Conservation (phyloP, 2,113 vertebrate genomes). For the Thunnus maccoyii region DNA sequence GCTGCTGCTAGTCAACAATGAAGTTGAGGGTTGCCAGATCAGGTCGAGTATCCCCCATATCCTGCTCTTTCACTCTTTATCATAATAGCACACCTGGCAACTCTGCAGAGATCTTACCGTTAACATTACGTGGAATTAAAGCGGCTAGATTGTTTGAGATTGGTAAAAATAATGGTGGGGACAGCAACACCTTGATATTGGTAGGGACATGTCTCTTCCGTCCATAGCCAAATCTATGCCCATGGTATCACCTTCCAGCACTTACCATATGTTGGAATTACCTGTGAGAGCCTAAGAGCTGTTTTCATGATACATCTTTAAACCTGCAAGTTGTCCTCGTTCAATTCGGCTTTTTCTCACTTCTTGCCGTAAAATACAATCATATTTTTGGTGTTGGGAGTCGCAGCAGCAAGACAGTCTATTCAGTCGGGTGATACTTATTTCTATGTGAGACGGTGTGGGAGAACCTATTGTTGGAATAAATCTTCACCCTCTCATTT, state of each 20-base stretch:
- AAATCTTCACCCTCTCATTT: constrained; percentile 76
- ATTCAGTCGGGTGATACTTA: constrained; percentile 36
- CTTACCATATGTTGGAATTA: constrained; percentile 19
- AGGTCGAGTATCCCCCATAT: no score
- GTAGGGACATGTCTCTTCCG: no score
- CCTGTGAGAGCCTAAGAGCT: neutral
- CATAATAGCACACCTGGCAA: no score
- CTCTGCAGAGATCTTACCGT: no score
- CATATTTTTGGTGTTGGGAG: constrained; percentile 50
- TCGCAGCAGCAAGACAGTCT: constrained; percentile 26
- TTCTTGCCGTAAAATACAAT: constrained; percentile 31
- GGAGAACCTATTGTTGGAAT: constrained; percentile 77
- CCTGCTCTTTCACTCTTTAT: no score
- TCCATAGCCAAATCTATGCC: no score
- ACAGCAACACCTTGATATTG: no score
- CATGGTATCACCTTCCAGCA: constrained; percentile 10
- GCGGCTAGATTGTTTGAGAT: no score
- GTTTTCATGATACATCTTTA: constrained; percentile 28
- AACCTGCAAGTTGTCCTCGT: neutral
- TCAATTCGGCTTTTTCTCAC: constrained; percentile 8
- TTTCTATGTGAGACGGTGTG: constrained; percentile 61
- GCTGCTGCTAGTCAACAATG: no score
- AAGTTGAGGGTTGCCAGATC: no score
- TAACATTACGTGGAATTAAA: no score
- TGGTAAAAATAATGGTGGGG: no score